A percentile compares a stretch with the other conserved stretches of the same genome.
These are phyloP conservation scores for Heterodera schachtii DNA, from an alignment of 1,140 invertebrate species.

Conservation along the genomic window DNA sequence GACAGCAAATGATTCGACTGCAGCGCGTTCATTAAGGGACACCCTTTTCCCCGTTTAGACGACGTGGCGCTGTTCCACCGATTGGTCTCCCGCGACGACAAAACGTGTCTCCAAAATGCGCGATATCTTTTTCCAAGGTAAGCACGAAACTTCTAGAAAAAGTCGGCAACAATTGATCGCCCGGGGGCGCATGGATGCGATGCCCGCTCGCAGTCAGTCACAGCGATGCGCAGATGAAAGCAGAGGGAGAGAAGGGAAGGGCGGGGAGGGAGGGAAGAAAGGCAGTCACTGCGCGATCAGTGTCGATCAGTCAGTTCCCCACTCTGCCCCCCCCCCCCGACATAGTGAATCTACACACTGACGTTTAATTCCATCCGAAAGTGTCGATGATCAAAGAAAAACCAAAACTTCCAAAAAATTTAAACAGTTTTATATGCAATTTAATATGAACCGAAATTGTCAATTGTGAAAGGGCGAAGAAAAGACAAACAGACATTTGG, in stretches of 20 bases:
- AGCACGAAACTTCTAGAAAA: neutral
- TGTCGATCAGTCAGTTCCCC: too few species aligned
- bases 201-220: neutral
- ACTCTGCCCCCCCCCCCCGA: too few species aligned
- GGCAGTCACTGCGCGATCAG: too few species aligned
- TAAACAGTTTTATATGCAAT: neutral
- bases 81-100: neutral
- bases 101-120: neutral
- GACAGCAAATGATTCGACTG: too few species aligned
- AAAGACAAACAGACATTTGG: neutral
- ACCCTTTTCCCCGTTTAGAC: neutral
- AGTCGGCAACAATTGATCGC: neutral
- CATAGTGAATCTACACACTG: too few species aligned
- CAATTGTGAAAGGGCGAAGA: neutral
- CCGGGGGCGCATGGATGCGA: neutral
- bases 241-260: too few species aligned
- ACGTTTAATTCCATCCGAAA: neutral
- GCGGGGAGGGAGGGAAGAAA: too few species aligned
- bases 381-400: neutral
- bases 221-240: neutral
- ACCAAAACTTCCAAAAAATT: neutral
- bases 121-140: neutral
- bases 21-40: neutral
- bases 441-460: neutral
- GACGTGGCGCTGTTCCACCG: neutral